Conservation (phyloP, 2,113 vertebrate species). For the Nicator chloris region DNA sequence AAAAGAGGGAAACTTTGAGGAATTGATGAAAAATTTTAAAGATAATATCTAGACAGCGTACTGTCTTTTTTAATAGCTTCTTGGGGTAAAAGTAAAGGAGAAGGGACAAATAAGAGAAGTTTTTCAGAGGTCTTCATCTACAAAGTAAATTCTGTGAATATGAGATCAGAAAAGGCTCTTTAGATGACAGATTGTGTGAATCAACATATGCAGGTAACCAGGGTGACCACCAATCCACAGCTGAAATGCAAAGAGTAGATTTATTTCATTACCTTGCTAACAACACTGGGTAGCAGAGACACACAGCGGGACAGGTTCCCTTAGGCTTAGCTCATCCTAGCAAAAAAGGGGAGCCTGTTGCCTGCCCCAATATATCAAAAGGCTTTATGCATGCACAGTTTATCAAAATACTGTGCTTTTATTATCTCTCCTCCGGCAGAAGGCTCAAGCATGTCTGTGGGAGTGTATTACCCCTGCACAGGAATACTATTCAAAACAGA, state of each 20-base stretch:
- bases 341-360: neutral
- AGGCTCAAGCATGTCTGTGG: neutral
- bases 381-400: neutral
- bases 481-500: neutral
- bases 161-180: neutral
- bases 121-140: neutral
- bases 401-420: neutral
- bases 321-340: too few relatives aligned
- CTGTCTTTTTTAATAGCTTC: neutral
- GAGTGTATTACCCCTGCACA: neutral
- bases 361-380: neutral
- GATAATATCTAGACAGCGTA: neutral
- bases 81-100: neutral
- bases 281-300: neutral
- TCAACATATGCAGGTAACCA: neutral
- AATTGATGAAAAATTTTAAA: neutral
- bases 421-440: neutral
- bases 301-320: neutral
- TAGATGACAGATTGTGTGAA: neutral
- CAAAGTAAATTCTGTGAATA: neutral
- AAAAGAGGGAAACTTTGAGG: neutral
- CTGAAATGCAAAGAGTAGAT: neutral
- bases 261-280: neutral
- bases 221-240: neutral
- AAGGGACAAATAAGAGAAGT: neutral